Evolutionary conservation across 2,888 invertebrate species (phyloP), one percentile per base, ranked within the genome.

Genomic region (Catocala nupta): DNA sequence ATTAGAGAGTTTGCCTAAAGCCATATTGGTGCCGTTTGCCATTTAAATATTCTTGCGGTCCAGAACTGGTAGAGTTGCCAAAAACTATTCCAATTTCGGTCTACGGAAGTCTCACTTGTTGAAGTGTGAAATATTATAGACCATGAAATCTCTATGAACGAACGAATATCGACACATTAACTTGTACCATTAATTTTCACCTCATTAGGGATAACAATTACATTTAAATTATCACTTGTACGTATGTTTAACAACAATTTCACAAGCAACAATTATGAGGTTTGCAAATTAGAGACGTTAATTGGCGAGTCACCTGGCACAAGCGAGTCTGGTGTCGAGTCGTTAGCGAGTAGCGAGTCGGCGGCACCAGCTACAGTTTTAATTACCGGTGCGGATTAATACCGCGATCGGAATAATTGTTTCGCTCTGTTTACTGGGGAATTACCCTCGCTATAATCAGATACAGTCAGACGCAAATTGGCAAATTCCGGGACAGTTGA

Each of bases 361-460:
- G 56, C 57, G 39, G 11, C 33, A 54, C 61, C 57, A 47, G 55
- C 62, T 58, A 72, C 72, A 68, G 63, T 77, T 77, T 78, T 75
- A 78, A 78, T 77, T 78, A 69, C 68, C 57, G 54, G 33, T 55
- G 25, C 56, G 60, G 63, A 78, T 75, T 75, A 77, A 75, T 75
- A 67, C 59, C 59, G 58, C 50, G 56, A 66, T 72, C 68, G 51
- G 47, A 73, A 65, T 73, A 71, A 80, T 75, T 78, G 68, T 70
- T 73, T 64, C 55, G 64, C 53, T 65, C 53, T 66, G 68, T 72
- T 70, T 67, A 68, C 59, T 55, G 55, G 51, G 53, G 65, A 59
- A 70, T 75, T 71, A 69, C 57, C 53, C 63, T 66, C 44, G 44
- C 34, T 36, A 9, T 63, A 13, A 36, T 36, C 12, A 48, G 34